Percentiles rank a stretch among this genome's conserved stretches.
Conservation (phyloP, 2,888 invertebrate genomes). For the Microplitis deprimator region DNA sequence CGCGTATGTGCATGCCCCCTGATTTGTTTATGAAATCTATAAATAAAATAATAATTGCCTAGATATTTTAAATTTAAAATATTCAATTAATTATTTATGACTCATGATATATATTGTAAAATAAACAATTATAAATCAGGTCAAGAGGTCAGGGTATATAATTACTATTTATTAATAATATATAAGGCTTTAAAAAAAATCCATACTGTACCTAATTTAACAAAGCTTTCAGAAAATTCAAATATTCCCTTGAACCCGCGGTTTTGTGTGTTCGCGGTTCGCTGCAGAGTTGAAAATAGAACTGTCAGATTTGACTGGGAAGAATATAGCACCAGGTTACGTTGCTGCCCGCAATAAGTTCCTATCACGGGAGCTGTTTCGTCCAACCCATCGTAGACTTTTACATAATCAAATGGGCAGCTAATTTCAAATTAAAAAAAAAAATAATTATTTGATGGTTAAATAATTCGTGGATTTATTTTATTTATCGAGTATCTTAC, state of each 20-base stretch:
- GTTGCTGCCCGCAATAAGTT: constrained; percentile 97
- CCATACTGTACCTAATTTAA: constrained; percentile 86
- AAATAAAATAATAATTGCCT: neutral
- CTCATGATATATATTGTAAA: constrained; percentile 2
- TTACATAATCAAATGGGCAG: constrained; percentile 98
- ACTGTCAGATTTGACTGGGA: constrained; percentile 92
- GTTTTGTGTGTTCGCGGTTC: constrained; percentile 95
- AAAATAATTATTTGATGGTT: constrained; percentile 2
- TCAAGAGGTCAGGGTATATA: neutral
- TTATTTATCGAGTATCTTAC: constrained; percentile 78
- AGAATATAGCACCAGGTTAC: constrained; percentile 95
- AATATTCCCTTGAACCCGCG: constrained; percentile 98
- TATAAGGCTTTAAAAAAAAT: constrained; percentile 64
- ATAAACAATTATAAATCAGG: neutral
- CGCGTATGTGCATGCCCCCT: constrained; percentile 94
- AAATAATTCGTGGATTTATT: neutral
- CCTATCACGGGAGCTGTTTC: constrained; percentile 92
- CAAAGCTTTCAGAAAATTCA: constrained; percentile 98
- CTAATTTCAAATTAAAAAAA: constrained; percentile 74
- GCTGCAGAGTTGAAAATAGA: constrained; percentile 91
- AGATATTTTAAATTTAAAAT: neutral
- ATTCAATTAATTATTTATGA: neutral
- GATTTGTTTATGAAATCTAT: constrained; percentile 92
- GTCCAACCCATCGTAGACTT: constrained; percentile 95
- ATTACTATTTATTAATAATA: constrained; percentile 12